Percentiles rank a stretch among this genome's conserved stretches.
These are phyloP conservation scores for Chondrosia reniformis DNA, from an alignment of 37 sponge, comb jelly and placozoan genomes.

Conservation along the genomic window DNA sequence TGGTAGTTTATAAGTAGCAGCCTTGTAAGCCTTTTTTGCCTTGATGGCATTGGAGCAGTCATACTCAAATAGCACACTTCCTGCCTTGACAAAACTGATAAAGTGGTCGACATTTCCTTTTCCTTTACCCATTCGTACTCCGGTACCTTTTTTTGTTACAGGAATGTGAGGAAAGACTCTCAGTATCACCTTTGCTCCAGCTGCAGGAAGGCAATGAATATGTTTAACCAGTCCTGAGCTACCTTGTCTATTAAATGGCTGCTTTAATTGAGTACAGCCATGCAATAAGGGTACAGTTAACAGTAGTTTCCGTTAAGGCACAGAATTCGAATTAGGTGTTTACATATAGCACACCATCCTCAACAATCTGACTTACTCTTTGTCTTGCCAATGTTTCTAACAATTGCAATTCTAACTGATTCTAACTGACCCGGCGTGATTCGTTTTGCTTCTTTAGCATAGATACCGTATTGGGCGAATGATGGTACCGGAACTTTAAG, in stretches of 20 bases:
- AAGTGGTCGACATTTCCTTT: slow-evolving; percentile 81
- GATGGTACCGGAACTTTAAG: slow-evolving; percentile 13
- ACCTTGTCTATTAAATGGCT: no score
- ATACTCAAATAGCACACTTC: slow-evolving; percentile 62
- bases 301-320: no score
- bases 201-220: background rate
- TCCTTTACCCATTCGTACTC: slow-evolving; percentile 89
- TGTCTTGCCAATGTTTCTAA: slow-evolving; percentile 39
- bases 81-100: slow-evolving; percentile 64
- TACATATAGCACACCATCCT: no score
- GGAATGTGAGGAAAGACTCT: slow-evolving; percentile 71
- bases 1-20: slow-evolving; percentile 56
- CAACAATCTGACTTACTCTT: background rate
- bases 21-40: slow-evolving; percentile 42
- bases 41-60: slow-evolving; percentile 25
- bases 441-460: slow-evolving; percentile 35
- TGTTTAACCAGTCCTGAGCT: no score
- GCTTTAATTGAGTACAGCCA: no score
- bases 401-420: slow-evolving; percentile 46
- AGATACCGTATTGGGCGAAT: slow-evolving; percentile 46
- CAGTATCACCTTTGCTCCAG: slow-evolving; percentile 29
- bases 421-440: slow-evolving; percentile 59
- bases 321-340: no score
- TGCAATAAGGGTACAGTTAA: no score
- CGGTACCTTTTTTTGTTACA: slow-evolving; percentile 81